Base-by-base conservation (phyloP, 2,113 vertebrate genomes). In the Entelurus aequoreus region DNA sequence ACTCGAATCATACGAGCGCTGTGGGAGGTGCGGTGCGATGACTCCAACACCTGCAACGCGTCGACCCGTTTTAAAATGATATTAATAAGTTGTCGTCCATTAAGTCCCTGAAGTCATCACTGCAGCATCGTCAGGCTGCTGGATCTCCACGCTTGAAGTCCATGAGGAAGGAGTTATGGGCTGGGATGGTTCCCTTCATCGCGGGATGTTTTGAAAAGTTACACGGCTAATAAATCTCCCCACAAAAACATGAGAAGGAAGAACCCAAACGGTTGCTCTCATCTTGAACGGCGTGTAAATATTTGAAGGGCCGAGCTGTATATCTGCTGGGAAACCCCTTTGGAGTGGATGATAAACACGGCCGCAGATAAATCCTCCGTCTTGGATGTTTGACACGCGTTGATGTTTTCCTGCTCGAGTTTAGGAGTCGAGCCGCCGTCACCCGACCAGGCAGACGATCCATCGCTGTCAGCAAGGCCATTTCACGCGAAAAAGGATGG, bases 271-370 rank as follows among this genome's bases (percentile, higher is more conserved):
- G 81, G 64, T 62, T 72, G 67, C 35, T 77, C 62, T 75, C 54
- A 72, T 78, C 83, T 76, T 59, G 51, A 74, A 46, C 56, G 63
- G 62, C 61, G 67, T 66, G 21, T 74, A 83, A 84, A 86, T 84
- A 77, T 86, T 78, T 74, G 73, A 46, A 46, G 4, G 42, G 42
- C 42, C 12, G 42, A 46, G 42, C 42, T 46, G 11, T 46, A 46
- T 46, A 46, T 46, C 42, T 46, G 28, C 28, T 28, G 28, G 11
- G 42, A 9, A 46, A 12, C 6, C 6, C 42, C 42, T 46, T 46
- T 46, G 42, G 42, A 46, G 42, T 46, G 10, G 42, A 46, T 4
- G 42, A 46, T 46, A 12, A 46, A 46, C 42, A 46, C 42, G 42
- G 42, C 42, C 12, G 42, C 42, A 46, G 4, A 12, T 46, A 46